Percentiles rank a stretch among this genome's conserved stretches.
Evolutionary conservation across 2,888 invertebrate genomes (phyloP).

Genomic region (Hydraecia micacea): DNA sequence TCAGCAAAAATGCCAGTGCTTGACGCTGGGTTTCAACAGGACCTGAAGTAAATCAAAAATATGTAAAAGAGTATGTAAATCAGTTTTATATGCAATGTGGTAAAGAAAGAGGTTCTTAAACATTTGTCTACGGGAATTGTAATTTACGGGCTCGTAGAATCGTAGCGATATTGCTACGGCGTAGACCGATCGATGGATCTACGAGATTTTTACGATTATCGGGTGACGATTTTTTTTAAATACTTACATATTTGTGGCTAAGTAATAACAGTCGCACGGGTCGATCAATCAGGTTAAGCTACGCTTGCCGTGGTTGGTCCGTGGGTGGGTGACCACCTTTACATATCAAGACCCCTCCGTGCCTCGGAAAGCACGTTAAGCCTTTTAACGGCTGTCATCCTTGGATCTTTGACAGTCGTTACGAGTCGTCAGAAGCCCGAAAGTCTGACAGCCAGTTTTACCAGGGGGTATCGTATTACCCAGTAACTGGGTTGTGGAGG

Average conservation of each 20-base stretch:
- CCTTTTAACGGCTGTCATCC: background rate
- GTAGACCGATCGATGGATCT: background rate
- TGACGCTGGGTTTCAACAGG: no score
- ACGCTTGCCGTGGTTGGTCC: background rate
- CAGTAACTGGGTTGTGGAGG: background rate
- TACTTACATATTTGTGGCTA: no score
- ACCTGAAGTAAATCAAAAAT: no score
- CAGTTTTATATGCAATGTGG: no score
- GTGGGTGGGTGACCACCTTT: background rate
- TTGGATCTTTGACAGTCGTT: background rate
- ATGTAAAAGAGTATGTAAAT: no score
- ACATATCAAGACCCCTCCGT: no score
- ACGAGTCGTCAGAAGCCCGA: background rate
- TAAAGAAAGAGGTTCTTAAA: no score
- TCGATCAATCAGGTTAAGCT: background rate
- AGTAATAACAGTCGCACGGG: no score
- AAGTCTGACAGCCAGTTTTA: background rate
- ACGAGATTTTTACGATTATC: background rate
- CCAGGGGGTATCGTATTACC: background rate
- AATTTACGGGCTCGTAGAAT: background rate
- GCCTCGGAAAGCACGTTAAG: background rate
- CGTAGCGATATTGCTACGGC: background rate
- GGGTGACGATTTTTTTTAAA: background rate
- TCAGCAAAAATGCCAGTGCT: no score
- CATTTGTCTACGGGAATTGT: no score